Percentiles rank a stretch among this genome's conserved stretches.
Evolutionary conservation across 2,888 invertebrate genomes (phyloP).

Genomic region (Ectobius pallidus): DNA sequence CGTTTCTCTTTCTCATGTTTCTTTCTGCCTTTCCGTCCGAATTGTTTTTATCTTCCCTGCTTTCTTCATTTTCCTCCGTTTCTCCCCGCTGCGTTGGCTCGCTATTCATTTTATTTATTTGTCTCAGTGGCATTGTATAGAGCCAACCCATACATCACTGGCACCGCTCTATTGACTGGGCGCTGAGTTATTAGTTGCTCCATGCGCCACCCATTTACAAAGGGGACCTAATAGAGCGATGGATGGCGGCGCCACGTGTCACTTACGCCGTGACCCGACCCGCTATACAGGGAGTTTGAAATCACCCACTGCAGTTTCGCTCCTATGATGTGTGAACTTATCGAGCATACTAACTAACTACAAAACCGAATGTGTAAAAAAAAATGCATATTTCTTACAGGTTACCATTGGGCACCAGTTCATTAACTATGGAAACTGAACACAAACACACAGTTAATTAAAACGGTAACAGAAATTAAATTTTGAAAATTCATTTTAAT

Average conservation of each 20-base stretch:
- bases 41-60: background rate
- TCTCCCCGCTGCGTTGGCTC: background rate
- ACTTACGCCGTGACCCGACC: conserved; percentile 10
- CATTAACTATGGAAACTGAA: too few relatives aligned
- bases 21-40: background rate
- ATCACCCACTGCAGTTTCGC: too few relatives aligned
- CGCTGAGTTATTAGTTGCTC: conserved; percentile 36
- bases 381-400: too few relatives aligned
- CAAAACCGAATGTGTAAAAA: too few relatives aligned
- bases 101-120: conserved; percentile 4
- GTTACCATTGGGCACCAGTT: too few relatives aligned
- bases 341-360: too few relatives aligned
- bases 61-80: background rate
- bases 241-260: conserved; percentile 35
- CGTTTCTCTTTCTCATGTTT: too few relatives aligned
- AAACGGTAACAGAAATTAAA: too few relatives aligned
- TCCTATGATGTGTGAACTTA: too few relatives aligned
- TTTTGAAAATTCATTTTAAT: too few relatives aligned
- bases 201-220: conserved; percentile 29
- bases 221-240: conserved; percentile 34
- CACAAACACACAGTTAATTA: too few relatives aligned
- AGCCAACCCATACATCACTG: background rate
- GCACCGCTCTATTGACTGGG: conserved; percentile 18
- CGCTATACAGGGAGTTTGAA: too few relatives aligned
- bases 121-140: background rate